These are phyloP conservation scores for Volucella zonaria DNA, from an alignment of 2,888 invertebrate species.

Conservation along the genomic window DNA sequence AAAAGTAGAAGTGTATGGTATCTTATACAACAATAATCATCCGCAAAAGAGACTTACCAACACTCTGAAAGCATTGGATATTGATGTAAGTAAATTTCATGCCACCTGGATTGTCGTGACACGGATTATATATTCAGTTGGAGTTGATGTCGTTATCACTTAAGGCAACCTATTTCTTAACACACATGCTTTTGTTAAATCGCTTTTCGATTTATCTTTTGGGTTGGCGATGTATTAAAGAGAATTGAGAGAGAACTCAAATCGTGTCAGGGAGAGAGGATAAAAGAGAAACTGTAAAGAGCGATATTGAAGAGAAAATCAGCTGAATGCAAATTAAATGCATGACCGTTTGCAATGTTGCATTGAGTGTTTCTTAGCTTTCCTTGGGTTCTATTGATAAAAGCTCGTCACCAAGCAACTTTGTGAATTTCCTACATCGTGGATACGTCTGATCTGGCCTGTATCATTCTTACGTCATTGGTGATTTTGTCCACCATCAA, in stretches of 20 bases:
- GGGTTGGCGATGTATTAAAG: not conserved
- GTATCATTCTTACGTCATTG: too few species aligned
- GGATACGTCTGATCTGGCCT: too few species aligned
- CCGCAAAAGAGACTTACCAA: conserved; percentile 2
- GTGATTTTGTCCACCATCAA: too few species aligned
- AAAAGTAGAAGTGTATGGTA: not conserved
- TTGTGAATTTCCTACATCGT: too few species aligned
- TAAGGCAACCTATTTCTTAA: conserved; percentile 24
- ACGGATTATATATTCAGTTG: conserved; percentile 25
- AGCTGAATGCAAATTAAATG: too few species aligned
- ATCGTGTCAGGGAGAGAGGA: not conserved
- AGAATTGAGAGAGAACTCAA: not conserved
- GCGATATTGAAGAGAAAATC: too few species aligned
- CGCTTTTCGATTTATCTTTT: not conserved
- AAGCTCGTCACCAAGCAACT: too few species aligned
- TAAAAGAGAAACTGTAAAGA: conserved; percentile 5
- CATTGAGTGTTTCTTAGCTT: too few species aligned
- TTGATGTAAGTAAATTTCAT: conserved; percentile 1
- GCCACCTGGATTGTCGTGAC: conserved; percentile 25
- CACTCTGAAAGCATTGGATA: not conserved
- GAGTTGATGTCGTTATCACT: conserved; percentile 35
- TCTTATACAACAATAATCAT: not conserved
- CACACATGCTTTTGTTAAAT: conserved; percentile 12
- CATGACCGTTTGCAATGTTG: too few species aligned
- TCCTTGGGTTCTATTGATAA: too few species aligned